Base-by-base conservation (phyloP, 2,888 invertebrate genomes). In the Cyrtodaria siliqua region DNA sequence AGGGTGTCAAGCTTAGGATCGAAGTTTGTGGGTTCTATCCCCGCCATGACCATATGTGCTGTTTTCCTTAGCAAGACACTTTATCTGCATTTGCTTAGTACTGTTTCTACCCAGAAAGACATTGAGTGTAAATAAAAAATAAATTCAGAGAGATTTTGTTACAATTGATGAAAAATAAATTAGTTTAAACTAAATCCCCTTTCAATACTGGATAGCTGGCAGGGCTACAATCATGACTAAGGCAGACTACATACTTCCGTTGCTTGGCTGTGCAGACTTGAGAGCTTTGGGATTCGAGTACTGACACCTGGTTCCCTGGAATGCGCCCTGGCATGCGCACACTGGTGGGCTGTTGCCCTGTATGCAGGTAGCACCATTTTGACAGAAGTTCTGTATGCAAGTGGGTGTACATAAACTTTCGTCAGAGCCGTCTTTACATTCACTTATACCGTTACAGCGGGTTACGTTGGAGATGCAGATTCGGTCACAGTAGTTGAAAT, bases 351-450 rank as follows among this genome's bases (percentile, higher is more conserved):
- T 72, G 8, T 60, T 56, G 27, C 57, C 69, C 1, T 44, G 23
- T 1, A 59, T 56, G 63, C 90, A 90, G 0, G 55, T 67, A 33
- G 86, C 87, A 23, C 84, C 84, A 74, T 87, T 86, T 60, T 78
- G 82, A 71, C 90, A 90, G 73, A 80, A 86, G 57, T 80, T 82
- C 40, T 53, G 57, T 47, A 20, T 20, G 57, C 87, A 87, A 20
- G 68, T 79, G 1, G 70, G 56, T 4, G 52, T 73, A 73, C 88
- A 88, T 20, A 83, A 29, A 44, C 77, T 79, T 59, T 88, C 88
- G 50, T 88, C 88, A 3, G 82, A 73, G 2, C 66, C 70, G 40
- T 85, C 85, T 9, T 79, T 77, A 70, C 88, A 88, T 52, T 88
- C 85, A n/a, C 82, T 71, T 0, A 33, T 66, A 14, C 77, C 73